Evolutionary conservation across 2,888 invertebrate species (phyloP).

Genomic region (Malthinus seriepunctatus): DNA sequence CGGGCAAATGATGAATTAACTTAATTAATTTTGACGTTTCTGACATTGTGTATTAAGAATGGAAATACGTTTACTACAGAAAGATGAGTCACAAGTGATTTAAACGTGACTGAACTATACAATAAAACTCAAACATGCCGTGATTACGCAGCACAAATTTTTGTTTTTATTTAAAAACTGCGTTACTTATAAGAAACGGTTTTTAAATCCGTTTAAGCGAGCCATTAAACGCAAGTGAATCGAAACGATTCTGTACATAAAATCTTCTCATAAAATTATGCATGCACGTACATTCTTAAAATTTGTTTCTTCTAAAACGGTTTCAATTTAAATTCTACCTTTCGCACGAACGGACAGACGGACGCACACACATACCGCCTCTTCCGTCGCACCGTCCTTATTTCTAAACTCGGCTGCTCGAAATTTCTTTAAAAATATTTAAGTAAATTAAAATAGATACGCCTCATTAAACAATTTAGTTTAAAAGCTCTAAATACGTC

Average conservation of each 20-base stretch:
- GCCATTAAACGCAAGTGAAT: slow-evolving; percentile 29
- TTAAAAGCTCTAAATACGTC: slow-evolving; percentile 1
- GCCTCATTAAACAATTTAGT: slow-evolving; percentile 38
- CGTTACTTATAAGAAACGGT: slow-evolving; percentile 25
- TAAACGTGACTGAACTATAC: no score
- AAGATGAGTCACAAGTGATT: no score
- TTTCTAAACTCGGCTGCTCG: neutral
- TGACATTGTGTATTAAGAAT: no score
- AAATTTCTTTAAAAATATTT: neutral
- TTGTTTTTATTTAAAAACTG: slow-evolving; percentile 16
- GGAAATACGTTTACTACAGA: no score
- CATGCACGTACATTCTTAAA: slow-evolving; percentile 30
- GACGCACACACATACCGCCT: neutral
- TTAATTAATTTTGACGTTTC: no score
- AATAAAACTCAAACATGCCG: slow-evolving; percentile 21
- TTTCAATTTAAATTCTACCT: slow-evolving; percentile 2
- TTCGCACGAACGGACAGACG: no score
- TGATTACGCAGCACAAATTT: slow-evolving; percentile 19
- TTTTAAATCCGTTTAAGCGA: slow-evolving; percentile 31
- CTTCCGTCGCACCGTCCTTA: neutral
- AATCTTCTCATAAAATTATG: slow-evolving; percentile 32
- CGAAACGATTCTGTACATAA: slow-evolving; percentile 27
- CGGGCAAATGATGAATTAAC: no score
- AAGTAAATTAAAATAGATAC: slow-evolving; percentile 17
- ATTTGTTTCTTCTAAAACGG: slow-evolving; percentile 13